These are phyloP conservation scores for Tricholaema leucomelas DNA, from an alignment of 2,113 vertebrate species.

Conservation along the genomic window DNA sequence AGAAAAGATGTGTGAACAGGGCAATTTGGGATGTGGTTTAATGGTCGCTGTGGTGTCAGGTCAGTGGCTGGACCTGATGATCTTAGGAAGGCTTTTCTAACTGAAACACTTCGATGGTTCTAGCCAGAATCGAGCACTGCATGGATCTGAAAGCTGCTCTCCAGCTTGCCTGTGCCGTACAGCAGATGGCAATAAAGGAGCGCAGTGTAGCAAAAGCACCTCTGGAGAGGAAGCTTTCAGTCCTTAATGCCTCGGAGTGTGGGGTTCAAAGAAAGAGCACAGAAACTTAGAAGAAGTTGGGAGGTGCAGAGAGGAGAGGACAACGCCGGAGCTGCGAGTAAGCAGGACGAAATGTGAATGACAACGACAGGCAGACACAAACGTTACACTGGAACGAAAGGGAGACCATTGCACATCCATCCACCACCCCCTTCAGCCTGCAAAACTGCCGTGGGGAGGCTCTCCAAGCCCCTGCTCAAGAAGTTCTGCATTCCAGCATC, in stretches of 20 bases:
- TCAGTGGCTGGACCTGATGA: no score
- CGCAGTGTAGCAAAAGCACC: background rate
- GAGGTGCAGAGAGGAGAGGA: background rate
- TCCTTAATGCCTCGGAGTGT: background rate
- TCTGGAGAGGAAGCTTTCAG: background rate
- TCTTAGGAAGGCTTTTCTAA: no score
- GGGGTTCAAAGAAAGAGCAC: background rate
- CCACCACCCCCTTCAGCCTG: background rate
- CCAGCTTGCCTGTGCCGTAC: background rate
- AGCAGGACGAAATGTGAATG: background rate
- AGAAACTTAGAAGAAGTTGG: background rate
- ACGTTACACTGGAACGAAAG: rapidly evolving
- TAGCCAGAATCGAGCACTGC: background rate
- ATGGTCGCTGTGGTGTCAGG: no score
- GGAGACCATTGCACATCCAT: background rate
- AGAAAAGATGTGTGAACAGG: no score
- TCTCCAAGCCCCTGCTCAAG: slow-evolving; percentile 27
- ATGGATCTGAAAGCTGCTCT: background rate
- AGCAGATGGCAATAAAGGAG: slow-evolving; percentile 51
- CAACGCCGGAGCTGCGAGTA: background rate
- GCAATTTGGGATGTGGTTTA: no score
- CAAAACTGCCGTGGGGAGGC: background rate
- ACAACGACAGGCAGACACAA: background rate
- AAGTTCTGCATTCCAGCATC: slow-evolving; percentile 80
- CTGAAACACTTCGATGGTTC: no score